phyloP scores from a whole-genome alignment of 2,797 vertebrate genomes.

The Sparus aurata region DNA sequence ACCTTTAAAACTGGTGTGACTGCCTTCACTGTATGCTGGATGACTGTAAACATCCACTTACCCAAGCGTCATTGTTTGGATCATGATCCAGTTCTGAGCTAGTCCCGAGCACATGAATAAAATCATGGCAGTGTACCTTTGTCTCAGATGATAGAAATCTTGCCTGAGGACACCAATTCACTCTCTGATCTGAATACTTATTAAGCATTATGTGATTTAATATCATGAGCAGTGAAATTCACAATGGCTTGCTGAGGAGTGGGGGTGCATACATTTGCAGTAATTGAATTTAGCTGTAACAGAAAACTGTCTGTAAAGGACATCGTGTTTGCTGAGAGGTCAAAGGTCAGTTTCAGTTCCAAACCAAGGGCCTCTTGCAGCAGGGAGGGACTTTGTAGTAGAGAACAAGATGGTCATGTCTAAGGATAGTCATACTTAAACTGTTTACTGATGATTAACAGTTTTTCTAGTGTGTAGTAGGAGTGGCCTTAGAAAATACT shows the following conservation, averaged over 20 bases:
- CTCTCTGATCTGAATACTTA: slow-evolving; percentile 40
- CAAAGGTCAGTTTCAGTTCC: slow-evolving; percentile 1
- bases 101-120: not conserved
- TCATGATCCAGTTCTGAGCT: not conserved
- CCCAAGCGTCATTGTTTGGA: not conserved
- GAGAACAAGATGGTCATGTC: not conserved
- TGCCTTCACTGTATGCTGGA: not conserved
- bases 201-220: slow-evolving; percentile 8
- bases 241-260: not conserved
- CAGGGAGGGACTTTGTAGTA: not conserved
- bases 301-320: not conserved
- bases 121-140: not conserved
- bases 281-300: not conserved
- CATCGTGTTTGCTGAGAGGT: slow-evolving; percentile 7
- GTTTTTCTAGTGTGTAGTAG: slow-evolving; percentile 12
- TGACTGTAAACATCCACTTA: not conserved
- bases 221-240: slow-evolving; percentile 23
- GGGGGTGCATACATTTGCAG: slow-evolving; percentile 22
- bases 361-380: not conserved
- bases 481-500: slow-evolving; percentile 22
- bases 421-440: not conserved
- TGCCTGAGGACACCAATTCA: not conserved
- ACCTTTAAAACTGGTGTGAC: not conserved
- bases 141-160: not conserved
- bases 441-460: not conserved